A percentile compares a stretch with the other conserved stretches of the same genome.
These are phyloP conservation scores for Zhengitettix transpicula DNA, from an alignment of 2,888 invertebrate species.

Conservation along the genomic window DNA sequence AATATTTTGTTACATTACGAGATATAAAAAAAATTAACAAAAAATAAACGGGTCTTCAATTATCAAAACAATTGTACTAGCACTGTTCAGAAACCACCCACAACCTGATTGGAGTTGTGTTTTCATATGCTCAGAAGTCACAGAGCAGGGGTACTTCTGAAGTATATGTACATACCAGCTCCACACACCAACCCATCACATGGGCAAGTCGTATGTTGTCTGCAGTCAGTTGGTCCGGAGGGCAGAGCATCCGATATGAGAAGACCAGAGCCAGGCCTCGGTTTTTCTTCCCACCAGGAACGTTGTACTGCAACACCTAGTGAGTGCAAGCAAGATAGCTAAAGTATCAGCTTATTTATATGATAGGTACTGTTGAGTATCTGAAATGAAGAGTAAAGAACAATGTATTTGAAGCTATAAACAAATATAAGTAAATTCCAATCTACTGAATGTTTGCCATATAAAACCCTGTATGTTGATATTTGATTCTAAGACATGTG, in stretches of 20 bases:
- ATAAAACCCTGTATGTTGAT: too few species aligned
- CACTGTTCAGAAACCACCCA: not conserved
- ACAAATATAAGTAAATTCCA: too few species aligned
- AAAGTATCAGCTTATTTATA: too few species aligned
- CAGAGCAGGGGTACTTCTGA: not conserved
- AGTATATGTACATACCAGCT: conserved; percentile 57
- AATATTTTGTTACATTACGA: too few species aligned
- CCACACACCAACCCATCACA: conserved; percentile 86
- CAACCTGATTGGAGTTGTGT: too few species aligned
- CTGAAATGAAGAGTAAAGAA: too few species aligned
- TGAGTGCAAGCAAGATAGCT: too few species aligned
- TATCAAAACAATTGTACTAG: not conserved
- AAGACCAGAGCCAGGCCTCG: conserved; percentile 56
- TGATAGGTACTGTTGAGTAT: too few species aligned
- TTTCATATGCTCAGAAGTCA: too few species aligned
- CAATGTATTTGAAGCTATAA: too few species aligned
- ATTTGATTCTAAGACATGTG: too few species aligned
- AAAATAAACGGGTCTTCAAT: not conserved
- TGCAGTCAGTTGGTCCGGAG: conserved; percentile 47
- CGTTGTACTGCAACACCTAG: conserved; percentile 77
- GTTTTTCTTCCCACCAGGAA: conserved; percentile 78
- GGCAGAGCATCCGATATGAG: conserved; percentile 56
- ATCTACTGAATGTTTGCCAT: too few species aligned
- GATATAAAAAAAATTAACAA: not conserved
- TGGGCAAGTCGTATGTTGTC: conserved; percentile 65